Evolutionary conservation across 2,797 vertebrate genomes (phyloP).

Genomic region (Diglossa cyanea): DNA sequence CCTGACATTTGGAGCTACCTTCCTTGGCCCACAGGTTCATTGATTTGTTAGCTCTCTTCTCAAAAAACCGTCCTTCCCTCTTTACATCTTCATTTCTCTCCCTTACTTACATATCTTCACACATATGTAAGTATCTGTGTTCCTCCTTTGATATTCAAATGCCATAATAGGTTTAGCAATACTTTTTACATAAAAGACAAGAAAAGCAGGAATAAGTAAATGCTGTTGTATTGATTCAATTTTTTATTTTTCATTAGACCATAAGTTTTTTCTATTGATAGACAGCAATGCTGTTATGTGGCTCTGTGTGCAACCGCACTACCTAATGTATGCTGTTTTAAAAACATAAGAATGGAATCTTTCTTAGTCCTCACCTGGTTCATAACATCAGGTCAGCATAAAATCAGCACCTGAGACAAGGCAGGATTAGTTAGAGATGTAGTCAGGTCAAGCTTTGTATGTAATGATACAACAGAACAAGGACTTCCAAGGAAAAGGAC

Average conservation of each 20-base stretch:
- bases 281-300: neutral
- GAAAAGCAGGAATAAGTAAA: neutral
- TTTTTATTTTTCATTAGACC: neutral
- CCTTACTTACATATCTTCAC: neutral
- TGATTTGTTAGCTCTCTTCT: neutral
- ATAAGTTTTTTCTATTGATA: neutral
- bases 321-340: neutral
- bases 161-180: neutral
- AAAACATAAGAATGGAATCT: neutral
- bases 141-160: neutral
- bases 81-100: neutral
- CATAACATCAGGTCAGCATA: neutral
- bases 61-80: neutral
- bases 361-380: neutral
- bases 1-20: constrained; percentile 14
- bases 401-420: neutral
- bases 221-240: neutral
- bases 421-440: neutral
- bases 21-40: neutral
- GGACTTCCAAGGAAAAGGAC: neutral
- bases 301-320: neutral
- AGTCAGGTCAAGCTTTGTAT: neutral
- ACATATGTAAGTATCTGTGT: neutral
- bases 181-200: neutral
- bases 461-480: neutral